Evolutionary conservation across 2,888 invertebrate genomes (phyloP).

Genomic region (Eristalis tenax): DNA sequence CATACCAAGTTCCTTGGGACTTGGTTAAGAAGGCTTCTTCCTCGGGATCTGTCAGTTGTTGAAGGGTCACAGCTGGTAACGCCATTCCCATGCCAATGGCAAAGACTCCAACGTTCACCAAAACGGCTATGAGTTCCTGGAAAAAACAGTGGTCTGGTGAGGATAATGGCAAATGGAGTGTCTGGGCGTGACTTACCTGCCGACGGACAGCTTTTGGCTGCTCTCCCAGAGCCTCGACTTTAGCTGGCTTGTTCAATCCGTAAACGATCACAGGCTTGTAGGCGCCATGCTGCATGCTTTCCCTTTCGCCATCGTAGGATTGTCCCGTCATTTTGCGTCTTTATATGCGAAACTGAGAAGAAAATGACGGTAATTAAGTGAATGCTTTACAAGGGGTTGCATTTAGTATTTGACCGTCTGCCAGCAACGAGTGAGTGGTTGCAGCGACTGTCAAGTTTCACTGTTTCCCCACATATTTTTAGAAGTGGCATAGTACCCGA

Average conservation of each 20-base stretch:
- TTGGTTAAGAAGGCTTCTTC: conserved; percentile 75
- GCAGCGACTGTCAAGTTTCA: too few relatives aligned
- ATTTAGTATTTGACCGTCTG: too few relatives aligned
- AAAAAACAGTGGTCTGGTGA: conserved; percentile 13
- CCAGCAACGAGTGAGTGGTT: too few relatives aligned
- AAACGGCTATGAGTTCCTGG: conserved; percentile 77
- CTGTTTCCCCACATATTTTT: too few relatives aligned
- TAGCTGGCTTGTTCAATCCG: conserved; percentile 73
- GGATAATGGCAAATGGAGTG: background rate
- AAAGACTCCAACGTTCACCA: conserved; percentile 79
- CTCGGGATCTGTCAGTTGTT: conserved; percentile 75
- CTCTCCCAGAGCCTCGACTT: conserved; percentile 77
- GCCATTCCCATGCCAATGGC: conserved; percentile 79
- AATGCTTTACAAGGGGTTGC: too few relatives aligned
- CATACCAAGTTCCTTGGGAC: conserved; percentile 79
- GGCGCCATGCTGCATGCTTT: conserved; percentile 59
- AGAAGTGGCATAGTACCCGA: too few relatives aligned
- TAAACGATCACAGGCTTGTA: conserved; percentile 73
- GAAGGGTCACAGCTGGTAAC: conserved; percentile 78
- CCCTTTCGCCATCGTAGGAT: conserved; percentile 10
- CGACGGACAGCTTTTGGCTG: conserved; percentile 77
- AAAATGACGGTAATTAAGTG: background rate
- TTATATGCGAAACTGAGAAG: background rate
- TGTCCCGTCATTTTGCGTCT: conserved; percentile 25
- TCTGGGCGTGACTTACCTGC: conserved; percentile 72